phyloP scores from a whole-genome alignment of 2,113 vertebrate species.

The Orientallactaga bullata region DNA sequence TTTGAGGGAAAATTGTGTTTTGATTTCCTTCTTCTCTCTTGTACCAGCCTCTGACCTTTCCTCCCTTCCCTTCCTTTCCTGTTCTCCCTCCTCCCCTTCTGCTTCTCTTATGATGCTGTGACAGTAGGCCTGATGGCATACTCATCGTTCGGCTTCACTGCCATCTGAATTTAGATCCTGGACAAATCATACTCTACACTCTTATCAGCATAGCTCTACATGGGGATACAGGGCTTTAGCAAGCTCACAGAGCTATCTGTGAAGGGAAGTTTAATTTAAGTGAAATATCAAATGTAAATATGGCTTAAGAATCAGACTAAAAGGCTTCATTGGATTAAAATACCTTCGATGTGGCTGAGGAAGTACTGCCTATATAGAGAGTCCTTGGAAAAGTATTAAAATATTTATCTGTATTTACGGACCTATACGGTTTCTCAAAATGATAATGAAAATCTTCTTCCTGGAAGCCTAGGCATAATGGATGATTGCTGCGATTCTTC shows the following conservation, averaged over 20 bases:
- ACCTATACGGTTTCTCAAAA: background rate
- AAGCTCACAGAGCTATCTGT: background rate
- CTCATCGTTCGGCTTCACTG: background rate
- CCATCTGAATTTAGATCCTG: background rate
- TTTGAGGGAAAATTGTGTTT: background rate
- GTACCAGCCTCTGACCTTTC: no score
- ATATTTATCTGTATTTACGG: constrained; percentile 1
- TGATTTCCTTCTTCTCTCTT: no score
- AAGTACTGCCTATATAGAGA: background rate
- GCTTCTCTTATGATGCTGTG: background rate
- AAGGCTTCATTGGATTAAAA: background rate
- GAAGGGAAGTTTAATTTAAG: background rate
- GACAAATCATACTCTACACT: background rate
- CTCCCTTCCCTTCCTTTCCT: no score
- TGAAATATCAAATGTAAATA: background rate
- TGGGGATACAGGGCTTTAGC: background rate
- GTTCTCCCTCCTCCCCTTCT: background rate
- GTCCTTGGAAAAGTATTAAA: background rate
- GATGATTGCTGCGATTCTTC: background rate
- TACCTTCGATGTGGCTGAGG: background rate
- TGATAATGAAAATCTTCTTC: background rate
- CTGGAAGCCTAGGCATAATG: background rate
- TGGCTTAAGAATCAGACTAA: background rate
- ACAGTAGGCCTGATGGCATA: no score
- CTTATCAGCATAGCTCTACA: background rate